Percentiles rank a stretch among this genome's conserved stretches.
Conservation (phyloP, 23 tunicate genomes). For the Corella eumyota region DNA sequence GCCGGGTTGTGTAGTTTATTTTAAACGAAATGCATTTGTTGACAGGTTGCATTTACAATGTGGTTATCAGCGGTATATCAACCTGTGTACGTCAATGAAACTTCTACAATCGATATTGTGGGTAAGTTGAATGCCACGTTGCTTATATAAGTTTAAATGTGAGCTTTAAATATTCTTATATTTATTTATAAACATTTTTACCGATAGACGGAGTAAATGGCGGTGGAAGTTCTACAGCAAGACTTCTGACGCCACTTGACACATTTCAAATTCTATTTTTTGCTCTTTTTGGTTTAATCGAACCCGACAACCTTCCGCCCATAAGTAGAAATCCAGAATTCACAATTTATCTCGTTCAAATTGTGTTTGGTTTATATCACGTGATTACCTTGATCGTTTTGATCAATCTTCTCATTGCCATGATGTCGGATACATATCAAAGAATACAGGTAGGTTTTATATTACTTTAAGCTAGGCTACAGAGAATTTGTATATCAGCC, state of each 20-base stretch:
- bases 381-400: slow-evolving; percentile 75
- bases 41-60: slow-evolving; percentile 84
- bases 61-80: slow-evolving; percentile 95
- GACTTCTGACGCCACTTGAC: slow-evolving; percentile 50
- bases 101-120: slow-evolving; percentile 35
- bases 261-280: slow-evolving; percentile 85
- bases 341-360: slow-evolving; percentile 67
- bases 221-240: neutral
- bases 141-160: neutral
- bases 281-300: slow-evolving; percentile 86
- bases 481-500: neutral
- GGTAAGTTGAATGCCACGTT: slow-evolving; percentile 60
- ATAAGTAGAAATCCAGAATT: slow-evolving; percentile 45
- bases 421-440: slow-evolving; percentile 97
- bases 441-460: slow-evolving; percentile 54
- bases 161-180: neutral
- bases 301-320: slow-evolving; percentile 82
- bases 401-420: slow-evolving; percentile 88
- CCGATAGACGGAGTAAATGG: slow-evolving; percentile 5
- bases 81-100: slow-evolving; percentile 53
- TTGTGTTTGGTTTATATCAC: slow-evolving; percentile 84
- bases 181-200: neutral
- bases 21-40: neutral
- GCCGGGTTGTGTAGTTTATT: no score
- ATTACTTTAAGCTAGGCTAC: neutral